Conservation (phyloP, 2,113 vertebrate species). For the Neotoma lepida region DNA sequence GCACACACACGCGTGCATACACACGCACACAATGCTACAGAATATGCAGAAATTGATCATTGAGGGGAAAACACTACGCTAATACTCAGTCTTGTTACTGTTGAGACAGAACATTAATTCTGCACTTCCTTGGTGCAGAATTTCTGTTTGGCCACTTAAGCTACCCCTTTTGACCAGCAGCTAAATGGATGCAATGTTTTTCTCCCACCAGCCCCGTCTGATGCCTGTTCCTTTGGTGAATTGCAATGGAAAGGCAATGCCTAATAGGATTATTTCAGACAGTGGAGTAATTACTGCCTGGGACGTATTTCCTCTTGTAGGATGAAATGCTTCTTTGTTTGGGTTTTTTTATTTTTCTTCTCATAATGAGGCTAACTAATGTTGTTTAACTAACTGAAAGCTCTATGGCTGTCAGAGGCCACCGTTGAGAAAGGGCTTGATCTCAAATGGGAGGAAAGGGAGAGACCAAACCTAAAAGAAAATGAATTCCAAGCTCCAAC, state of each 20-base stretch:
- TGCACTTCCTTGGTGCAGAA: background rate
- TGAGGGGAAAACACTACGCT: background rate
- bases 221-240: background rate
- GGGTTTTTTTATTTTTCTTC: constrained; percentile 3
- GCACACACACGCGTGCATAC: background rate
- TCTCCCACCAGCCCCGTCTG: background rate
- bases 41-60: background rate
- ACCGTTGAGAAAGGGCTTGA: background rate
- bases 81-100: background rate
- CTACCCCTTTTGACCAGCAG: constrained; percentile 7
- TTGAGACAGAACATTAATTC: background rate
- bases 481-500: constrained; percentile 23
- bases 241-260: constrained; percentile 29
- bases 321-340: constrained; percentile 57
- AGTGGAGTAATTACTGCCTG: background rate
- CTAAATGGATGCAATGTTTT: constrained; percentile 14
- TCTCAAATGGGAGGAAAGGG: constrained; percentile 35
- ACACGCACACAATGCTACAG: background rate
- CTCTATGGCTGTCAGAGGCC: background rate
- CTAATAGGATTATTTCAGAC: constrained; percentile 42
- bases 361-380: constrained; percentile 4
- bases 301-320: background rate
- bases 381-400: constrained; percentile 44
- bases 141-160: background rate
- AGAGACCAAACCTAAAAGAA: constrained; percentile 53